Conservation (phyloP, 2,113 vertebrate genomes). For the Paratilapia polleni region DNA sequence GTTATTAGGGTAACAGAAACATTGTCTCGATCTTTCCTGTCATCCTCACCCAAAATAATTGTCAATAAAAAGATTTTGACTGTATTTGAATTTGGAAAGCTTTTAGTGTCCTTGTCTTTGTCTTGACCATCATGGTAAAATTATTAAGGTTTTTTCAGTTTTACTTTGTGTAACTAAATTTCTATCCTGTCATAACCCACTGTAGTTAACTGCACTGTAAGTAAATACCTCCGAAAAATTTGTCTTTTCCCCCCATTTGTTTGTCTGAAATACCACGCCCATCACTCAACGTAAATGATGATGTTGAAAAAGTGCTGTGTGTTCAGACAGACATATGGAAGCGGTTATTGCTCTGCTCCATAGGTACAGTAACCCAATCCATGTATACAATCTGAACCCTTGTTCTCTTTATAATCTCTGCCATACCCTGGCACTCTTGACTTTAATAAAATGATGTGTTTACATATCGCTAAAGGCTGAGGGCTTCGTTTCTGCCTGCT, state of each 20-base stretch:
- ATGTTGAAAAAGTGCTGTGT: conserved; percentile 53
- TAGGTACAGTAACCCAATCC: conserved; percentile 75
- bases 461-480: conserved; percentile 66
- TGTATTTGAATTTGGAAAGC: neutral
- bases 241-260: conserved; percentile 52
- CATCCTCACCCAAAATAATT: neutral
- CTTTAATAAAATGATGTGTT: conserved; percentile 74
- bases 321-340: conserved; percentile 73
- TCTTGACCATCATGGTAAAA: neutral
- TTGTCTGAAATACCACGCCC: conserved; percentile 61
- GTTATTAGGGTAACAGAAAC: neutral
- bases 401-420: conserved; percentile 67
- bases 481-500: conserved; percentile 49
- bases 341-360: conserved; percentile 61
- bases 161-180: conserved; percentile 5
- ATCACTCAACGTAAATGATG: conserved; percentile 68
- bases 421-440: conserved; percentile 56
- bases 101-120: neutral
- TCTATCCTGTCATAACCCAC: conserved; percentile 10
- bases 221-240: conserved; percentile 73
- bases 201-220: conserved; percentile 53
- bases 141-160: conserved; percentile 6
- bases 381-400: conserved; percentile 65
- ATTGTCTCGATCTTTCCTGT: neutral
- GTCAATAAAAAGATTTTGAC: neutral